Percentiles rank a stretch among this genome's conserved stretches.
Evolutionary conservation across 37 sponge, comb jelly and placozoan species (phyloP).

Genomic region (Aplysina aerophoba): DNA sequence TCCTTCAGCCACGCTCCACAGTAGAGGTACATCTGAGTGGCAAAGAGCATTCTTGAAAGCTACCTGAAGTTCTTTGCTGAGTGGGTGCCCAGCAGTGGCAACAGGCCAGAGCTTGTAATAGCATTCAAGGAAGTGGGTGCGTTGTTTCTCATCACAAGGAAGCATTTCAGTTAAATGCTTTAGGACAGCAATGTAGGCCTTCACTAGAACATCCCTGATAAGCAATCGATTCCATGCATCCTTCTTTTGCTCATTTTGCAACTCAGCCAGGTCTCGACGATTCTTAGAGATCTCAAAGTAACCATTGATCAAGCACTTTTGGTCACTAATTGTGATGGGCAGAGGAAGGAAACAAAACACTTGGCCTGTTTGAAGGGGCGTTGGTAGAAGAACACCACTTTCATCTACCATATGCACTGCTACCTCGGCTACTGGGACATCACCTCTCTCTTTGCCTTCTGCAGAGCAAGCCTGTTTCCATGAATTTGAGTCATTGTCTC

Average conservation of each 20-base stretch:
- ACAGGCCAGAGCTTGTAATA: slow-evolving; percentile 68
- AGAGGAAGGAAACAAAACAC: slow-evolving; percentile 74
- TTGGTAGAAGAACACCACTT: neutral
- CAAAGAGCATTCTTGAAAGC: neutral
- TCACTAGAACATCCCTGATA: slow-evolving; percentile 26
- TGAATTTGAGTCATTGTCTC: neutral
- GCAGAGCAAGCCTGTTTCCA: slow-evolving; percentile 29
- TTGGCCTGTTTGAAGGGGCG: neutral
- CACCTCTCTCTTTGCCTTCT: slow-evolving; percentile 11
- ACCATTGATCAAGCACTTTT: slow-evolving; percentile 59
- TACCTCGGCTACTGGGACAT: slow-evolving; percentile 43
- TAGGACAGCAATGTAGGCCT: slow-evolving; percentile 41
- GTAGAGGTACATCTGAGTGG: neutral
- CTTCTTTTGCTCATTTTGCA: slow-evolving; percentile 15
- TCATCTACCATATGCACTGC: slow-evolving; percentile 16
- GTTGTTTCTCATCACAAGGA: neutral
- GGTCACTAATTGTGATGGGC: slow-evolving; percentile 46
- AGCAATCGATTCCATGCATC: slow-evolving; percentile 62
- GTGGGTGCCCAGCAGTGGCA: neutral
- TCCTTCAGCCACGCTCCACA: slow-evolving; percentile 1
- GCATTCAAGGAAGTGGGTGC: neutral
- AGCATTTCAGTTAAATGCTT: neutral
- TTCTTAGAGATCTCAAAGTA: slow-evolving; percentile 64
- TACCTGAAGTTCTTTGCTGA: slow-evolving; percentile 4
- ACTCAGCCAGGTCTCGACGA: slow-evolving; percentile 31